phyloP scores from a whole-genome alignment of 2,113 vertebrate genomes.

The Pseudolaguvia tuberculata region DNA sequence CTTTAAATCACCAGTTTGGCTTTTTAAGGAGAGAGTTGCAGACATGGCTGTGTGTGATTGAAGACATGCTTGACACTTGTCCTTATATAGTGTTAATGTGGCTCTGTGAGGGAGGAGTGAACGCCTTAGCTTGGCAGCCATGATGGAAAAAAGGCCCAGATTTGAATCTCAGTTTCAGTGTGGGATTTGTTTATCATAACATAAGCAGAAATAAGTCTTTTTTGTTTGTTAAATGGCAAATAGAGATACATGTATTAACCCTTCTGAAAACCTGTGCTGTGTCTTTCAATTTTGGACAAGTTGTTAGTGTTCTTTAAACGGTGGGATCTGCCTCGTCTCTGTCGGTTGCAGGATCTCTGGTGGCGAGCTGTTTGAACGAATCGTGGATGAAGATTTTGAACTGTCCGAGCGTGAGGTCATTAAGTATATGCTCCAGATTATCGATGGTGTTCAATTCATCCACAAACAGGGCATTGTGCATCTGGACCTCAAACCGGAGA shows the following conservation, averaged over 20 bases:
- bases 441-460: constrained; percentile 91
- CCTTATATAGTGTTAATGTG: constrained; percentile 50
- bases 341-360: constrained; percentile 80
- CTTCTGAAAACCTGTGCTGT: not conserved
- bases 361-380: constrained; percentile 94
- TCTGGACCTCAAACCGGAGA: constrained; percentile 96
- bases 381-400: constrained; percentile 98
- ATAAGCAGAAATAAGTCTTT: constrained; percentile 33
- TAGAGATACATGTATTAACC: constrained; percentile 25
- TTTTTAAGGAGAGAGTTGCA: constrained; percentile 45
- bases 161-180: constrained; percentile 39
- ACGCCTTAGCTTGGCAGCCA: constrained; percentile 46
- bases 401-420: constrained; percentile 94
- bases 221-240: constrained; percentile 42
- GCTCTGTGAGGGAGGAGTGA: constrained; percentile 31
- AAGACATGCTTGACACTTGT: constrained; percentile 42
- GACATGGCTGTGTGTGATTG: constrained; percentile 32
- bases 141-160: constrained; percentile 49
- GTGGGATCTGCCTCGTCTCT: not conserved
- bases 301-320: not conserved
- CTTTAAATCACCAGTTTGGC: constrained; percentile 42
- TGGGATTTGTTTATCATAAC: constrained; percentile 41
- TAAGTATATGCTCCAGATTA: constrained; percentile 96
- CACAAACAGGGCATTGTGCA: constrained; percentile 97
- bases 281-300: not conserved